Conservation (phyloP, 2,888 invertebrate species). For the Apantesis nais region DNA sequence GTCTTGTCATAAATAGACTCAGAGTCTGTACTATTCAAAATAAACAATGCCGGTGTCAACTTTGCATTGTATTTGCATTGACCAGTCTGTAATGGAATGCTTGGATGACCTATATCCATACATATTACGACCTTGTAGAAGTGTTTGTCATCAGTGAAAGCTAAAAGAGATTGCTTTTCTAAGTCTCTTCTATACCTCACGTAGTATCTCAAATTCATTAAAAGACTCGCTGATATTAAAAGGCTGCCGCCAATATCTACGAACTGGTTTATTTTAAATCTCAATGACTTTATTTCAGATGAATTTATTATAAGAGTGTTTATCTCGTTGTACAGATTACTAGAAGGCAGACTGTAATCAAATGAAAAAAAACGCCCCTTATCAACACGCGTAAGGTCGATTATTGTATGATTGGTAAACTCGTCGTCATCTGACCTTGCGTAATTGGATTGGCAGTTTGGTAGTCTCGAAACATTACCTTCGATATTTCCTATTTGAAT, state of each 20-base stretch:
- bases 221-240: conserved; percentile 89
- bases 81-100: conserved; percentile 87
- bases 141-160: conserved; percentile 77
- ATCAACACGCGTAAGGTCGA: conserved; percentile 84
- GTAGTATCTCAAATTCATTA: conserved; percentile 84
- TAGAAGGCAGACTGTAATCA: conserved; percentile 89
- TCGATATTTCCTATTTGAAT: conserved; percentile 62
- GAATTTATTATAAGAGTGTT: conserved; percentile 89
- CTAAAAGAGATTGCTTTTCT: conserved; percentile 61
- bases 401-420: conserved; percentile 59
- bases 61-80: conserved; percentile 85
- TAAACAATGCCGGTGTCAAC: conserved; percentile 84
- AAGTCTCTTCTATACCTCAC: conserved; percentile 73
- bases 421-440: conserved; percentile 59
- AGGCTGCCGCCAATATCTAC: conserved; percentile 93
- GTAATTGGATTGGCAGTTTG: conserved; percentile 71
- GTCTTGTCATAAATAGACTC: conserved; percentile 87
- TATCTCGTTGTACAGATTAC: conserved; percentile 87
- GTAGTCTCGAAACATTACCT: conserved; percentile 59
- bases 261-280: conserved; percentile 89
- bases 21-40: conserved; percentile 87
- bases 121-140: conserved; percentile 87
- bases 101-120: conserved; percentile 85
- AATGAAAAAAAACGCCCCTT: conserved; percentile 91
- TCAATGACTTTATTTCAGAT: conserved; percentile 87